phyloP scores from a whole-genome alignment of 1,140 invertebrate genomes.

The Radopholus similis region DNA sequence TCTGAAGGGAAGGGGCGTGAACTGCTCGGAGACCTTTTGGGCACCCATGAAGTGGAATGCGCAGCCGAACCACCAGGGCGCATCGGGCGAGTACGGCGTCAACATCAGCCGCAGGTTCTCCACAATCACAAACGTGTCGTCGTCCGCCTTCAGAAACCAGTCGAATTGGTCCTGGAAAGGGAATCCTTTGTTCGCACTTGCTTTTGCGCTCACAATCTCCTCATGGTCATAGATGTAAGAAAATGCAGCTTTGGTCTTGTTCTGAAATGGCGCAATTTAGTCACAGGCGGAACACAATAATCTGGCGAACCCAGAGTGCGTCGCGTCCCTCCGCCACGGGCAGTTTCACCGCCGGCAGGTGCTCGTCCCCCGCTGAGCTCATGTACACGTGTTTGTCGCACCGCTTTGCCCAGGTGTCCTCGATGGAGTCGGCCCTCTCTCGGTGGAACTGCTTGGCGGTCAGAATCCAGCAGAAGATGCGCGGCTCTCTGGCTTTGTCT shows the following conservation, averaged over 20 bases:
- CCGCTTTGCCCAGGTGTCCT: neutral
- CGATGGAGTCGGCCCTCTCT: neutral
- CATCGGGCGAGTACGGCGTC: slow-evolving; percentile 41
- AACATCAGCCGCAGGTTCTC: slow-evolving; percentile 41
- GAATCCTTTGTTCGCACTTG: neutral
- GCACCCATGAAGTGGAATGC: slow-evolving; percentile 21
- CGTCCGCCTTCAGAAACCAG: too few species aligned
- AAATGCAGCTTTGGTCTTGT: slow-evolving; percentile 1
- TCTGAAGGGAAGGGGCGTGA: neutral
- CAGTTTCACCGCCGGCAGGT: neutral
- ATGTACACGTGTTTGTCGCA: slow-evolving; percentile 3
- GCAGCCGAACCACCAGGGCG: slow-evolving; percentile 57
- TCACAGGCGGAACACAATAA: neutral
- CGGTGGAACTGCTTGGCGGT: neutral
- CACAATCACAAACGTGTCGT: slow-evolving; percentile 54
- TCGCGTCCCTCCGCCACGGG: neutral
- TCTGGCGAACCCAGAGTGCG: neutral
- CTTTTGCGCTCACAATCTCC: neutral
- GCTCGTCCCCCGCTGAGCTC: neutral
- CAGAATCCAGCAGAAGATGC: neutral
- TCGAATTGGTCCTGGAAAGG: slow-evolving; percentile 32
- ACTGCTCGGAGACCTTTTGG: slow-evolving; percentile 75
- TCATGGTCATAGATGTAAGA: slow-evolving; percentile 1
- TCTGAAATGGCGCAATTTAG: neutral
- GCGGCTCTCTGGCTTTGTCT: neutral